Evolutionary conservation across 1,140 invertebrate genomes (phyloP), one percentile per base, ranked within the genome.

Genomic region (Chelonus insularis): DNA sequence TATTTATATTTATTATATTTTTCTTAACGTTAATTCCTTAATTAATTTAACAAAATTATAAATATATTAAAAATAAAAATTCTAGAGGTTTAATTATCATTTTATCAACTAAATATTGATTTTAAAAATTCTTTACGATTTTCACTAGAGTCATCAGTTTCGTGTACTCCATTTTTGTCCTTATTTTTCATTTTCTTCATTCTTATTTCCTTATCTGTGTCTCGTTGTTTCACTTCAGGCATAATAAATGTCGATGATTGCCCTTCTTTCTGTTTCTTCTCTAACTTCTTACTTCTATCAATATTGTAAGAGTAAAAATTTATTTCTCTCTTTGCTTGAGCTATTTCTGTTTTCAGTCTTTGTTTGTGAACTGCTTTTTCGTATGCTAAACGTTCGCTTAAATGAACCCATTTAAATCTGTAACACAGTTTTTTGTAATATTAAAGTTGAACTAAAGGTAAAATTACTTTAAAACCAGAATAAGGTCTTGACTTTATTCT

Each of bases 401-500:
- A 82, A 82, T 99, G 95, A 47, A 89, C 84, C 96, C 96, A 99
- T 80, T 97, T 97, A 75, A 98, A 98, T 64, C 93, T 88, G 39
- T 16, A 59, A 41, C n/a, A n/a, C n/a, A n/a, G n/a, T 51, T 55
- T 20, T 21, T 36, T 39, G 12, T n/a, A 14, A 29, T 41, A 37
- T 58, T 52, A 45, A 36, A 59, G 41, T 45, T 25, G 34, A 16
- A 48, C 16, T 34, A n/a, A n/a, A n/a, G n/a, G n/a, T n/a, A n/a
- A 56, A 9, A 41, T 4, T 20, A 39, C 5, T 25, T 6, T 18
- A n/a, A n/a, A n/a, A n/a, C n/a, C n/a, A n/a, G n/a, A n/a, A n/a
- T n/a, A n/a, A n/a, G n/a, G n/a, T n/a, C n/a, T n/a, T n/a, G n/a
- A n/a, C n/a, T n/a, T n/a, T n/a, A n/a, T n/a, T n/a, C n/a, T n/a